A percentile compares a stretch with the other conserved stretches of the same genome.
phyloP scores from a whole-genome alignment of 1,140 invertebrate species.

The Drosophila ananassae region DNA sequence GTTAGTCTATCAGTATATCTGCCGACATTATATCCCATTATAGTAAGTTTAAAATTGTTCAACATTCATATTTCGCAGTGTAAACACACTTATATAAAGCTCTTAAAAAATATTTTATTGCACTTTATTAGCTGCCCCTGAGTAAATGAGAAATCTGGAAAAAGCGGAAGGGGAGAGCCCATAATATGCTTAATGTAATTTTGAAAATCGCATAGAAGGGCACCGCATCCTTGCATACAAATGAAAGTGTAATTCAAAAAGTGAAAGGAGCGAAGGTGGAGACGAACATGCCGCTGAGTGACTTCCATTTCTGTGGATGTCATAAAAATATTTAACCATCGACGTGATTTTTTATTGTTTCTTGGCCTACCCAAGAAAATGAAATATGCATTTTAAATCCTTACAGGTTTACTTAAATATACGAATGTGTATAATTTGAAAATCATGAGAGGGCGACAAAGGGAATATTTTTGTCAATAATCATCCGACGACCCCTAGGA shows the following conservation, averaged over 20 bases:
- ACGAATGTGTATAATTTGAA: too few relatives aligned
- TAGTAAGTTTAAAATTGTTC: slow-evolving; percentile 5
- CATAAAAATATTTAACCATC: slow-evolving; percentile 44
- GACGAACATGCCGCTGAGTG: not conserved
- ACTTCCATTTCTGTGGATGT: slow-evolving; percentile 39
- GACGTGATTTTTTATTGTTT: slow-evolving; percentile 46
- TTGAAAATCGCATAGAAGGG: slow-evolving; percentile 34
- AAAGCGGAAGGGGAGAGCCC: slow-evolving; percentile 16
- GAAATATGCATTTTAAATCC: slow-evolving; percentile 54
- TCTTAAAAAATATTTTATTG: slow-evolving; percentile 51
- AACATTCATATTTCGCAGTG: slow-evolving; percentile 5
- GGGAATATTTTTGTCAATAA: too few relatives aligned
- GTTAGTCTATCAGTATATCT: not conserved
- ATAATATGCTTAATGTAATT: slow-evolving; percentile 73
- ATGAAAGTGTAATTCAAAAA: slow-evolving; percentile 68
- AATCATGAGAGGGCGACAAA: too few relatives aligned
- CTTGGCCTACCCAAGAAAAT: slow-evolving; percentile 26
- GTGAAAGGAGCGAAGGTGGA: slow-evolving; percentile 12
- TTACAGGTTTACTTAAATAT: not conserved
- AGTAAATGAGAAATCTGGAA: not conserved
- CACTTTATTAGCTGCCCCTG: slow-evolving; percentile 48
- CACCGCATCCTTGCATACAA: slow-evolving; percentile 61
- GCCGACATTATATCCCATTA: not conserved
- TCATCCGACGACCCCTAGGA: too few relatives aligned
- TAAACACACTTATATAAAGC: slow-evolving; percentile 23